Base-by-base conservation (phyloP, 2,113 vertebrate species). In the Cheirogaleus medius region DNA sequence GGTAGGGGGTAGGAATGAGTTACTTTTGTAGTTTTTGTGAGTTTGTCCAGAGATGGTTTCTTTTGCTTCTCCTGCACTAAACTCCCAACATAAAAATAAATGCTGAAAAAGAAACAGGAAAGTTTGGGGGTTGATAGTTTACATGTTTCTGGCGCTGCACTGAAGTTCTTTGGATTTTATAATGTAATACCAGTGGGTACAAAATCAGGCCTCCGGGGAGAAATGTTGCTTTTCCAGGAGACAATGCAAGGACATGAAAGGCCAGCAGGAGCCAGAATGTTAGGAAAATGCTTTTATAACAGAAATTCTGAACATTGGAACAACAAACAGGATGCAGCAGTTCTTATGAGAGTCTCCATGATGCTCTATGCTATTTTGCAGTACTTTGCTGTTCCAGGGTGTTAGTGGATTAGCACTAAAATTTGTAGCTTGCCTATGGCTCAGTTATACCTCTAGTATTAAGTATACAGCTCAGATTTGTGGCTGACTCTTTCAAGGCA, bases 211-310 rank as follows among this genome's bases (percentile, higher is more conserved):
- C 74, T 76, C 58, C 34, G 63, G 68, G 49, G 37, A 92, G 69
- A 94, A 69, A 29, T 56, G 34, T 42, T 82, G 27, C 76, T 87
- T 90, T 82, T 78, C 68, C 29, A 56, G 86, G 56, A 90, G 39
- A 78, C 60, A 66, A 11, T 54, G 7, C 29, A 93, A 95, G 73
- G 23, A 39, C 34, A 27, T 23, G 18, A 95, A 91, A 88, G 83
- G 20, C 37, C 37, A 56, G 8, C 54, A 15, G 78, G 82, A 93
- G 42, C 42, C 1, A 6, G 21, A 76, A 54, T 73, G 23, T 25
- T 95, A 92, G 87, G 42, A 27, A 97, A 96, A 92, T 93, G 64
- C 15, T 85, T 77, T 68, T 49, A n/a, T 60, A 52, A 42, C 27
- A 88, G 56, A 80, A 73, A 88, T 21, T 87, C 21, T 87, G 15